Percentiles rank a stretch among this genome's conserved stretches.
Conservation (phyloP, 2,888 invertebrate genomes). For the Drosophila limbata region DNA sequence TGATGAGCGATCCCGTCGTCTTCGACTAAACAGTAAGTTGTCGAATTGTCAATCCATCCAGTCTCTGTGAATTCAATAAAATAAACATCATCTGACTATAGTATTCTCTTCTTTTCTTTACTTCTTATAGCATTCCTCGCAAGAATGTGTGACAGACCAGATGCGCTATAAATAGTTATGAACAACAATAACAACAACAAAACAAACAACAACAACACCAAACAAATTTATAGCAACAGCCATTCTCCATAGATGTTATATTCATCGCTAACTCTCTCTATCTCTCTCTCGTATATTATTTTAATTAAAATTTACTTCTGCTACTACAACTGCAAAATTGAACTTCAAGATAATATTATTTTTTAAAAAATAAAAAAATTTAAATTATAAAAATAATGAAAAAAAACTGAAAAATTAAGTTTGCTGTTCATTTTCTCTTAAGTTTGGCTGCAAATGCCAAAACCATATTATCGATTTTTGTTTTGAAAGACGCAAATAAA, state of each 20-base stretch:
- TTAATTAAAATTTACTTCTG: constrained; percentile 85
- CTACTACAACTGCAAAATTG: constrained; percentile 84
- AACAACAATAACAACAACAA: constrained; percentile 68
- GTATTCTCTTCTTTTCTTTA: constrained; percentile 34
- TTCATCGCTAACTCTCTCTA: constrained; percentile 84
- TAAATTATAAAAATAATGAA: constrained; percentile 81
- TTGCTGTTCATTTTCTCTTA: constrained; percentile 63
- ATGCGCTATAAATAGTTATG: constrained; percentile 79
- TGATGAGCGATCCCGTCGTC: constrained; percentile 85
- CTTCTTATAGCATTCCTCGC: constrained; percentile 91
- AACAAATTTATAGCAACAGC: constrained; percentile 83
- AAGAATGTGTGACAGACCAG: constrained; percentile 91
- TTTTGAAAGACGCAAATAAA: constrained; percentile 69
- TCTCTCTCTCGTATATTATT: constrained; percentile 84
- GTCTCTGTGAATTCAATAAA: background rate
- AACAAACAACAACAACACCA: constrained; percentile 69
- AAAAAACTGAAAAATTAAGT: constrained; percentile 71
- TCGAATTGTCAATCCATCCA: constrained; percentile 22
- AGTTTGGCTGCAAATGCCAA: constrained; percentile 26
- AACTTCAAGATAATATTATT: constrained; percentile 83
- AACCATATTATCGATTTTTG: constrained; percentile 30
- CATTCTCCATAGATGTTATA: constrained; percentile 85
- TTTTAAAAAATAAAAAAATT: constrained; percentile 82
- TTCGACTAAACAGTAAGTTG: constrained; percentile 85
- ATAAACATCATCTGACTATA: constrained; percentile 21